These are phyloP conservation scores for Xestia ashworthii DNA, from an alignment of 2,888 invertebrate species.

Conservation along the genomic window DNA sequence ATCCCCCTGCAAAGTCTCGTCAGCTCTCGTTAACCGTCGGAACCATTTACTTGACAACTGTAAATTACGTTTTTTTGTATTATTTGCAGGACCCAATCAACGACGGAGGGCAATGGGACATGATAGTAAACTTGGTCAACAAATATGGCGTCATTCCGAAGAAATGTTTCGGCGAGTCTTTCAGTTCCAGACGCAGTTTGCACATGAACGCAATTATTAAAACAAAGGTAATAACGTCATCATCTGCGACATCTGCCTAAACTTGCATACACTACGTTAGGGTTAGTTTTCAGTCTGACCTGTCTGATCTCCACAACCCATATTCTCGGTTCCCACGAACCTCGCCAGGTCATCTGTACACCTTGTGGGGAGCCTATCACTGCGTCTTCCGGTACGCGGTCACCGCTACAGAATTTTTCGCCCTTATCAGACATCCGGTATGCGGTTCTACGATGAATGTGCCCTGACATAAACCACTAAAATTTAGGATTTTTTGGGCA, in stretches of 20 bases:
- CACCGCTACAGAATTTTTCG: not conserved
- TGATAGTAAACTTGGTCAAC: slow-evolving; percentile 96
- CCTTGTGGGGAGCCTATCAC: not conserved
- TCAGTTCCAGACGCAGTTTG: slow-evolving; percentile 93
- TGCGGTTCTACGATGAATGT: not conserved
- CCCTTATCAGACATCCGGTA: slow-evolving; percentile 1
- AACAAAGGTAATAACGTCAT: slow-evolving; percentile 92
- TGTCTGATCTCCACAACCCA: not conserved
- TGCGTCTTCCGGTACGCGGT: not conserved
- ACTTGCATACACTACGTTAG: not conserved
- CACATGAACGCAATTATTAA: slow-evolving; percentile 95
- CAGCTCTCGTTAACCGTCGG: not conserved
- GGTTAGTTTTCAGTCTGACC: not conserved
- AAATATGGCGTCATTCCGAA: slow-evolving; percentile 97
- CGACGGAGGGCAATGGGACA: slow-evolving; percentile 98
- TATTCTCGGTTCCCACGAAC: not conserved
- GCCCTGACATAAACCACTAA: not conserved
- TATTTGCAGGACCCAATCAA: slow-evolving; percentile 93
- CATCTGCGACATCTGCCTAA: not conserved
- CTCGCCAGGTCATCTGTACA: not conserved
- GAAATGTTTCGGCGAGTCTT: slow-evolving; percentile 96
- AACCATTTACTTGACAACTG: too few species aligned
- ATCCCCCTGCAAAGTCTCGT: not conserved
- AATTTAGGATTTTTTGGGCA: not conserved
- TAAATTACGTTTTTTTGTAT: not conserved